Percentiles rank a stretch among this genome's conserved stretches.
phyloP scores from a whole-genome alignment of 2,888 invertebrate genomes.

The Ditula angustiorana region DNA sequence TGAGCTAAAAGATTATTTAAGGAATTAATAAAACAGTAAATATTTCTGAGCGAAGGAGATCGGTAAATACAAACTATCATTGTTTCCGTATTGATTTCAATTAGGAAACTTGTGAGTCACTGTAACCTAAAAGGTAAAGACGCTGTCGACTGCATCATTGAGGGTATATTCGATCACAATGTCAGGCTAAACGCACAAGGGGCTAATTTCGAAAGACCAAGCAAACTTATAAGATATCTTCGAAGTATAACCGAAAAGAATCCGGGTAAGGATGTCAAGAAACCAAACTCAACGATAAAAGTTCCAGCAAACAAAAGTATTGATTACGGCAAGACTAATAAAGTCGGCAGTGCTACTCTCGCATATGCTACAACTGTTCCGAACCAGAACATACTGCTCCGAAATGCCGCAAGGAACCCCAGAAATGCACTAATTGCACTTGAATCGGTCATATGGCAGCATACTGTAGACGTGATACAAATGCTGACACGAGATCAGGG shows the following conservation, averaged over 20 bases:
- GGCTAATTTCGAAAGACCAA: slow-evolving; percentile 18
- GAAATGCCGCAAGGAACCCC: not conserved
- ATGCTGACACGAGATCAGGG: not conserved
- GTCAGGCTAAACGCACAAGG: slow-evolving; percentile 42
- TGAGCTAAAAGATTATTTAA: no score
- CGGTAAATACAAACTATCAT: no score
- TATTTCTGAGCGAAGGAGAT: no score
- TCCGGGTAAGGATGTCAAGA: not conserved
- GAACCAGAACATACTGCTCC: slow-evolving; percentile 12
- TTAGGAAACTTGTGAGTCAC: not conserved
- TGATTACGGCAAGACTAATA: not conserved
- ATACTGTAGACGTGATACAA: not conserved
- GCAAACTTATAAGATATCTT: slow-evolving; percentile 18
- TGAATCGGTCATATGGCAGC: slow-evolving; percentile 4
- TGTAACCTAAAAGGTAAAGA: slow-evolving; percentile 40
- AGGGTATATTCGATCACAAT: slow-evolving; percentile 42
- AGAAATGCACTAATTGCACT: slow-evolving; percentile 11
- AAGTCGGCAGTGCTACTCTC: not conserved
- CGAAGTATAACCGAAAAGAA: slow-evolving; percentile 19
- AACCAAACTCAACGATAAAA: not conserved
- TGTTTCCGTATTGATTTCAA: no score
- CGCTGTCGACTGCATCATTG: slow-evolving; percentile 43
- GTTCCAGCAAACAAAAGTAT: not conserved
- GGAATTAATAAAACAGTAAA: no score
- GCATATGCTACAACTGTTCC: slow-evolving; percentile 8